Conservation (phyloP, 2,113 vertebrate species). For the Dipodomys spectabilis region DNA sequence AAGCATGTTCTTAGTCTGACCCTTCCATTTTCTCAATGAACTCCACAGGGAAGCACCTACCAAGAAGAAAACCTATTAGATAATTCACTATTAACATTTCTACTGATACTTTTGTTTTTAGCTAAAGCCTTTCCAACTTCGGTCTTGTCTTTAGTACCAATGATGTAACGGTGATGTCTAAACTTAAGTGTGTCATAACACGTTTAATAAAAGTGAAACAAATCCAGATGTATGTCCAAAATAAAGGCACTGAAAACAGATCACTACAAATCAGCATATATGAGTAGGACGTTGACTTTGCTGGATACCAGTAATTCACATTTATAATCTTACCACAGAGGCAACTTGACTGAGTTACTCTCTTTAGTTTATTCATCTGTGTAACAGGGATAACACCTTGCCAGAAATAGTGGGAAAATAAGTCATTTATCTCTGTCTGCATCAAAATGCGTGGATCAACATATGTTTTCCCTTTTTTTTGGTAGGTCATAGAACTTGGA, state of each 20-base stretch:
- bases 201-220: background rate
- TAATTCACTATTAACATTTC: background rate
- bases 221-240: conserved; percentile 43
- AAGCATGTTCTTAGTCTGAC: background rate
- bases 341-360: background rate
- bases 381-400: background rate
- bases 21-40: background rate
- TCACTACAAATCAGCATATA: background rate
- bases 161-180: background rate
- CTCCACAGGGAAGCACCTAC: background rate
- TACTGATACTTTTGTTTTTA: background rate
- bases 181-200: background rate
- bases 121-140: background rate
- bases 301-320: background rate
- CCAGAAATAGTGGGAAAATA: background rate
- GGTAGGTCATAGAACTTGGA: no score
- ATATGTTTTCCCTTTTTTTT: background rate
- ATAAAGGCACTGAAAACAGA: background rate
- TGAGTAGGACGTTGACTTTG: background rate
- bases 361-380: background rate
- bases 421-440: background rate
- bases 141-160: background rate
- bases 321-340: background rate
- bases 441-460: background rate
- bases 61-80: background rate